Base-by-base conservation (phyloP, 92 coral and sea anemone genomes). In the Paramuricea clavata region DNA sequence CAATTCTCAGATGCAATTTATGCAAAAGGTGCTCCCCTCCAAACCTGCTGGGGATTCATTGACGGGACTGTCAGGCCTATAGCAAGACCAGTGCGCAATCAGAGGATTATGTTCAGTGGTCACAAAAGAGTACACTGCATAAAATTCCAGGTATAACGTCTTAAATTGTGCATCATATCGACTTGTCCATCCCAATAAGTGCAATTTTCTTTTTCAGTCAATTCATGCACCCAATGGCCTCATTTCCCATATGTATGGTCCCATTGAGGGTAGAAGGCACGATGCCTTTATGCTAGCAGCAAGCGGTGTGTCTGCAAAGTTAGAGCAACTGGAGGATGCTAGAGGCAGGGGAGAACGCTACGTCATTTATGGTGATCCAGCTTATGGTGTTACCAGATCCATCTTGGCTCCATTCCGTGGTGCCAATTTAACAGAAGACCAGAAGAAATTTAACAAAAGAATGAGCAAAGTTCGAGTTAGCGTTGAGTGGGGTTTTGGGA, bases 401-500 rank as follows among this genome's bases (percentile, higher is more conserved):
- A 91, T 91, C 19, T 13, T 87, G 39, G 70, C 89, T 32, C 89
- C 88, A 44, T 89, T 75, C 65, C 86, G 95, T 49, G 93, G 95
- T 35, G 92, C 85, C n/a, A 87, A 71, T 2, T 64, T 93, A 33
- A 93, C 95, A 19, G 82, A 75, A 59, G 92, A 90, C 42, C 77
- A 93, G 39, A 89, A 84, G 56, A 52, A 36, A 31, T 93, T 90
- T 44, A 90, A 93, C 71, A 93, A 52, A 13, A 30, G 23, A 26
- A 93, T 93, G 95, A 90, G 95, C 75, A 93, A 91, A 86, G 90
- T 93, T 11, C 27, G 95, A 62, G 75, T 60, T 54, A 44, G 73
- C 1, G 91, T 92, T 28, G 90, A 90, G 76, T 93, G 95, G 95
- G 92, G 93, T 44, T 93, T 93, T 90, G 93, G 95, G 6, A 92